Base-by-base conservation (phyloP, 2,888 invertebrate genomes). In the Eristalis arbustorum region DNA sequence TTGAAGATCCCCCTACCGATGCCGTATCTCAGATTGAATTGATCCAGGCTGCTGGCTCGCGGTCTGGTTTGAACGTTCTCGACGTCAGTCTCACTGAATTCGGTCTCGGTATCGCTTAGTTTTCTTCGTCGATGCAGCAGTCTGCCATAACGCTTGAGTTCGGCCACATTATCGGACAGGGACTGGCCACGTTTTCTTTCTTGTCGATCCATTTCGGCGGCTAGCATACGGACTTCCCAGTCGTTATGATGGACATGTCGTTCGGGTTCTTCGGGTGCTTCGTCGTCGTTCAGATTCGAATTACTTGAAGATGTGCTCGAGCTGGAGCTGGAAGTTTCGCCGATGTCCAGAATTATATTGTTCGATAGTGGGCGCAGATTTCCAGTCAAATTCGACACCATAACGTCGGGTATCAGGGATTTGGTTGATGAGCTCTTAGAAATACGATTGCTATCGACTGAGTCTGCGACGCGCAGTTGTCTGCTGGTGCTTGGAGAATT, bases 161-260 rank as follows among this genome's bases (percentile, higher is more conserved):
- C 90, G 25, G 89, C 89, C 1, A 90, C 88, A 75, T 91, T 91
- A 81, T 91, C 92, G 28, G 92, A 91, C 0, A 91, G 90, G 0
- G 92, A 91, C 37, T 90, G 90, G 0, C 90, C 91, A 0, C 92
- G 91, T 64, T 91, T 90, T 62, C 90, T 90, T 88, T 95, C 94
- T 73, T 95, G 93, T 71, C 94, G 94, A 88, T 95, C 95, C 88
- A 96, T 93, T 91, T 96, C 96, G 88, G 96, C 95, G 0, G 96
- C 96, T 49, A 97, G 92, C 96, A 96, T 96, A 91, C 95, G 94
- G 0, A 96, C 95, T 91, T 97, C 96, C 96, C 96, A 96, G 90
- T 96, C 95, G 87, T 95, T 95, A 83, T 90, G 90, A 66, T 92
- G 92, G 6, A 91, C 90, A 40, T 76, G 66, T 37, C 88, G 88